Evolutionary conservation across 2,113 vertebrate genomes (phyloP).

Genomic region (Ifrita kowaldi): DNA sequence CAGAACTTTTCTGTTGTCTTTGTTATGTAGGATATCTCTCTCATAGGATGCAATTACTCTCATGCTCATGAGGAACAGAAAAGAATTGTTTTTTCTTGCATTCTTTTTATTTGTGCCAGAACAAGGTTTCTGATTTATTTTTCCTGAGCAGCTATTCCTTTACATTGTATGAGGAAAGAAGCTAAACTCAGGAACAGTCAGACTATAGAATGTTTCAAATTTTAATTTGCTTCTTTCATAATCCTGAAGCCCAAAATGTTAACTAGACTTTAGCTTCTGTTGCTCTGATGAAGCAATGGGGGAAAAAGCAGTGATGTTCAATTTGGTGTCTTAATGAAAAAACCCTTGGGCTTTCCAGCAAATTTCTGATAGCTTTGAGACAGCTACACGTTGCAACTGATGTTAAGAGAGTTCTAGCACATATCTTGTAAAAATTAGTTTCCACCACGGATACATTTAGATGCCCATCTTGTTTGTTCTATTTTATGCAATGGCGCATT

Average conservation of each 20-base stretch:
- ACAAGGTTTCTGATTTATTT: neutral
- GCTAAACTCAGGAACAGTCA: neutral
- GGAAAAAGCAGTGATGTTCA: neutral
- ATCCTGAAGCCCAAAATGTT: neutral
- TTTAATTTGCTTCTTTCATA: neutral
- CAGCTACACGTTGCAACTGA: neutral
- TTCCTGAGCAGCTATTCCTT: neutral
- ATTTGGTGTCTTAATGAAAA: neutral
- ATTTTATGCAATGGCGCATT: neutral
- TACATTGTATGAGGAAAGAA: neutral
- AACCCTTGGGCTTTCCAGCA: accelerated
- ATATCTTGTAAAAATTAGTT: neutral
- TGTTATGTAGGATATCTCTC: neutral
- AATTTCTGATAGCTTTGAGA: neutral
- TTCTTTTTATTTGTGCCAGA: neutral
- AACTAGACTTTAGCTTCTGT: neutral
- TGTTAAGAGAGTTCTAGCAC: neutral
- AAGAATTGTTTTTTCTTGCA: neutral
- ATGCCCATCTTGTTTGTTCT: neutral
- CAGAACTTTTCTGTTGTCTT: neutral
- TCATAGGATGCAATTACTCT: neutral
- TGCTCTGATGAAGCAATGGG: neutral
- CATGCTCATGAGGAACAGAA: neutral
- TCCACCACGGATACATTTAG: neutral
- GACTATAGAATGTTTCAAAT: neutral